Percentiles rank a stretch among this genome's conserved stretches.
These are phyloP conservation scores for Hypotaenidia philippensis DNA, from an alignment of 2,797 vertebrate genomes.

Conservation along the genomic window DNA sequence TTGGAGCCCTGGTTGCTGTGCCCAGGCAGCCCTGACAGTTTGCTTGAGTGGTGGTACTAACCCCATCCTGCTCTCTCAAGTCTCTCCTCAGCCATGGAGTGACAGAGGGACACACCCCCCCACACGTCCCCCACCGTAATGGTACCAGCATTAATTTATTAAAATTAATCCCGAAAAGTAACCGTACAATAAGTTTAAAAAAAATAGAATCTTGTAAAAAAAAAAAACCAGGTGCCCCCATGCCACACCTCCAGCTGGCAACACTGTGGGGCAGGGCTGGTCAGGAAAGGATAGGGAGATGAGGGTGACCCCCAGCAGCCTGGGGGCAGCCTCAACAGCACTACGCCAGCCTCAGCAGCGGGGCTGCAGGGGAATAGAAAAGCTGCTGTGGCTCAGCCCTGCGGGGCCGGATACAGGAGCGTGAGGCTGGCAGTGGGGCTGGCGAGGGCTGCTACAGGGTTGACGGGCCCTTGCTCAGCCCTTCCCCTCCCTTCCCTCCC, in stretches of 20 bases:
- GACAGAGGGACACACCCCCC: not conserved
- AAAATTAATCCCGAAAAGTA: slow-evolving; percentile 78
- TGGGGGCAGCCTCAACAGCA: not conserved
- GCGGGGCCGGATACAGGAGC: not conserved
- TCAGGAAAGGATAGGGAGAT: not conserved
- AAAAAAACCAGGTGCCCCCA: slow-evolving; percentile 21
- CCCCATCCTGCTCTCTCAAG: not conserved
- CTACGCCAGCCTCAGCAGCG: not conserved
- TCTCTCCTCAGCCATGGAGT: accelerated
- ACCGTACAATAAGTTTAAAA: slow-evolving; percentile 78
- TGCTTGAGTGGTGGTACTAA: not conserved
- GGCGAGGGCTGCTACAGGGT: not conserved
- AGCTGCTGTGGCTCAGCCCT: not conserved
- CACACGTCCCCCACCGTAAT: not conserved
- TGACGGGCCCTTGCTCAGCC: not conserved
- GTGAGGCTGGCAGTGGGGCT: not conserved
- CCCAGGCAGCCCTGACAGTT: not conserved
- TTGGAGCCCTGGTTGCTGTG: accelerated
- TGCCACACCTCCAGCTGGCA: slow-evolving; percentile 46
- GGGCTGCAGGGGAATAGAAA: not conserved
- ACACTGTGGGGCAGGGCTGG: slow-evolving; percentile 5
- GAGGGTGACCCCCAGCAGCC: not conserved
- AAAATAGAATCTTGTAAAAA: slow-evolving; percentile 80
- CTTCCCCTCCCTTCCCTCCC: not conserved
- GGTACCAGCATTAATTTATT: slow-evolving; percentile 80